phyloP scores from a whole-genome alignment of 2,888 invertebrate genomes.

The Tenthredo livida region DNA sequence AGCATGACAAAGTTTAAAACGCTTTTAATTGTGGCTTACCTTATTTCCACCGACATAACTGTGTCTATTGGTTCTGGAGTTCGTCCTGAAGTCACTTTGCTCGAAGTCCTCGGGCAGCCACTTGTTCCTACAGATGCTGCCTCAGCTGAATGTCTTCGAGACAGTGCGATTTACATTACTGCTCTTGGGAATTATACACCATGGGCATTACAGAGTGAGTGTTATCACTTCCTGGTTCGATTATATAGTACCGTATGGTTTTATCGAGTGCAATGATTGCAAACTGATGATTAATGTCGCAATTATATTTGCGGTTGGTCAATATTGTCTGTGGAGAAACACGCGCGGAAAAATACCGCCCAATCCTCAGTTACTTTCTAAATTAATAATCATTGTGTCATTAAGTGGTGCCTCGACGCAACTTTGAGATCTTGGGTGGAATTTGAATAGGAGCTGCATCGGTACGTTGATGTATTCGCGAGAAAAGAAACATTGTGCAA shows the following conservation, averaged over 20 bases:
- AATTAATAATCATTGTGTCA: not conserved
- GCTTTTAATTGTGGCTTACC: not conserved
- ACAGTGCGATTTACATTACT: slow-evolving; percentile 65
- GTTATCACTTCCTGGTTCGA: not conserved
- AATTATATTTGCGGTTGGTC: not conserved
- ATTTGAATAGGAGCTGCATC: too few species aligned
- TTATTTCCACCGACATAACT: not conserved
- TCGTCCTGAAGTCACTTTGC: slow-evolving; percentile 66
- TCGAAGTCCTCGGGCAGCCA: slow-evolving; percentile 64
- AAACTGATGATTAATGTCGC: not conserved
- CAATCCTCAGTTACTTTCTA: not conserved
- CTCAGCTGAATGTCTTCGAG: slow-evolving; percentile 64
- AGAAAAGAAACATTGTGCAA: not conserved
- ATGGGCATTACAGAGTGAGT: slow-evolving; percentile 74
- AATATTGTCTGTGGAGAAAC: not conserved
- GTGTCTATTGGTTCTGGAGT: not conserved
- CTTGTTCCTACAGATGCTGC: slow-evolving; percentile 66
- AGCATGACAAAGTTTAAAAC: slow-evolving; percentile 2
- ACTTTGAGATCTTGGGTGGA: not conserved
- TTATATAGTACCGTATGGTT: not conserved
- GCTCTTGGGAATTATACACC: slow-evolving; percentile 66
- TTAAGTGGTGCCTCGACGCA: not conserved
- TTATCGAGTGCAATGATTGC: not conserved
- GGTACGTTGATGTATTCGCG: not conserved
- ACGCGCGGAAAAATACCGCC: not conserved